Evolutionary conservation across 2,113 vertebrate genomes (phyloP).

Genomic region (Chaenogobius annularis): DNA sequence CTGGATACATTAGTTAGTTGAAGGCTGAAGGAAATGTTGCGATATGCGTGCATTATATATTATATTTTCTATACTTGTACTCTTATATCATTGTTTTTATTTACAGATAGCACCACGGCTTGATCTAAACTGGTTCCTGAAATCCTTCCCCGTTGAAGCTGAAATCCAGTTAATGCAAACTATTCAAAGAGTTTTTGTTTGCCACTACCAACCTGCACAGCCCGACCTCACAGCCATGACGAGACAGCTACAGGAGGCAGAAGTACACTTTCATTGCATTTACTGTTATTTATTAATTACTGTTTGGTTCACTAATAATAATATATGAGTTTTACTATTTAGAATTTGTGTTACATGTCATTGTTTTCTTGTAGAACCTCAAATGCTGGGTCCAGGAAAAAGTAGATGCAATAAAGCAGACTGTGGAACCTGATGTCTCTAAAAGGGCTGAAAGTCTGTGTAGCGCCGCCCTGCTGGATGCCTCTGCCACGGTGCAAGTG

Average conservation of each 20-base stretch:
- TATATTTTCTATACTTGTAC: too few species aligned
- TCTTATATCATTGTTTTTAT: background rate
- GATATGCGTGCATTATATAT: too few species aligned
- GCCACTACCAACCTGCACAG: conserved; percentile 82
- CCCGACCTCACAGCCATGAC: conserved; percentile 79
- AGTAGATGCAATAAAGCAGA: conserved; percentile 35
- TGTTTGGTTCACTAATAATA: background rate
- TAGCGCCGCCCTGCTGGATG: conserved; percentile 77
- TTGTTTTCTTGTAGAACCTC: conserved; percentile 49
- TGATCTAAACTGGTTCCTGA: conserved; percentile 46
- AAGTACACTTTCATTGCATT: conserved; percentile 70
- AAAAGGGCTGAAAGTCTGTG: conserved; percentile 46
- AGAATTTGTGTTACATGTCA: background rate
- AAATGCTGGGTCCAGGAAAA: conserved; percentile 54
- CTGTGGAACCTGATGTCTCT: conserved; percentile 15
- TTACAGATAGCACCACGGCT: conserved; percentile 45
- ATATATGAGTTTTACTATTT: background rate
- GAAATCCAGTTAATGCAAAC: conserved; percentile 69
- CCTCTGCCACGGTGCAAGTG: conserved; percentile 75
- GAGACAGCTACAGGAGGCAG: conserved; percentile 84
- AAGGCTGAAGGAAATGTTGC: too few species aligned
- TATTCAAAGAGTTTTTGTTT: conserved; percentile 78
- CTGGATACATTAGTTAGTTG: background rate
- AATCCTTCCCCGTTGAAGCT: conserved; percentile 44
- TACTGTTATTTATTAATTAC: background rate